phyloP scores from a whole-genome alignment of 2,888 invertebrate species.

The Spilarctia lutea region DNA sequence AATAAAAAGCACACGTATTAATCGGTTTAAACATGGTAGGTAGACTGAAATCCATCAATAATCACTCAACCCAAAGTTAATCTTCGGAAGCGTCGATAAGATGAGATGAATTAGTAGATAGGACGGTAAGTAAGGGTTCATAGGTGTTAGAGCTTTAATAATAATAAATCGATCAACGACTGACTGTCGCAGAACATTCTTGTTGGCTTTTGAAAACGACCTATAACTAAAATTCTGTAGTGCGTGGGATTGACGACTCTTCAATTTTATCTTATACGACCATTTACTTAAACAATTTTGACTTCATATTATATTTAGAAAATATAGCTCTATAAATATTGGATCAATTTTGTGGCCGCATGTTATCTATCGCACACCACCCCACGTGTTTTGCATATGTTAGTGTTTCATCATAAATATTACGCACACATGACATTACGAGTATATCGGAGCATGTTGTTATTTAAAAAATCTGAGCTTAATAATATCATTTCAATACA shows the following conservation, averaged over 20 bases:
- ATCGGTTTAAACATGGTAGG: neutral
- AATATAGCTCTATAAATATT: neutral
- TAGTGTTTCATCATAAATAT: no score
- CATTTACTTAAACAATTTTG: neutral
- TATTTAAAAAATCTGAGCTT: no score
- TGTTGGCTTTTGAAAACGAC: constrained; percentile 3
- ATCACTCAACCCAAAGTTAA: constrained; percentile 18
- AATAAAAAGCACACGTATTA: neutral
- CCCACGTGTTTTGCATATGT: no score
- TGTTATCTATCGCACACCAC: no score
- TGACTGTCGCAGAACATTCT: constrained; percentile 14
- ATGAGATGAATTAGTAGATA: constrained; percentile 16
- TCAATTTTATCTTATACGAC: constrained; percentile 16
- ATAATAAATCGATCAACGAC: constrained; percentile 4
- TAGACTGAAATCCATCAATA: constrained; percentile 2
- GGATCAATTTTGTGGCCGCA: neutral
- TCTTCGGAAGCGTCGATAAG: constrained; percentile 32
- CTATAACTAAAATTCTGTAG: constrained; percentile 19
- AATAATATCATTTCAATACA: no score
- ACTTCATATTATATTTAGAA: no score
- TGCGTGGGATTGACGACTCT: neutral
- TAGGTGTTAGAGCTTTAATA: neutral
- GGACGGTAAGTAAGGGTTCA: constrained; percentile 20
- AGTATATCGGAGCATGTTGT: no score
- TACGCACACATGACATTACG: no score